These are phyloP conservation scores for Himalopsyche japonica DNA, from an alignment of 2,888 invertebrate species.

Conservation along the genomic window DNA sequence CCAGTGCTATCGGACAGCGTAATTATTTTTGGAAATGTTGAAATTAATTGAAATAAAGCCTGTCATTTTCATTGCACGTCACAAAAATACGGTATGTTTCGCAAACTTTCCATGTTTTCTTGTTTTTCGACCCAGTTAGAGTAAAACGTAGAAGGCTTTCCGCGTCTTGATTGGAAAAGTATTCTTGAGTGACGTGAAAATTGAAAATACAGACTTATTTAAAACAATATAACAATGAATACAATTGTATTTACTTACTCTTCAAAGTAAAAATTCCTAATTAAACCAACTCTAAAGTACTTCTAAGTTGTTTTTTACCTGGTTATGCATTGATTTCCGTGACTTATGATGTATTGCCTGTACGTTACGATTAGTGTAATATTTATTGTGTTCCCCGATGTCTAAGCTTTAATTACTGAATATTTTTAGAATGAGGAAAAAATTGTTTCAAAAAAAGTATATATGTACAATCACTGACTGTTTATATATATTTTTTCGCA, in stretches of 20 bases:
- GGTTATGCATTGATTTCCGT: too few species aligned
- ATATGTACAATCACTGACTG: too few species aligned
- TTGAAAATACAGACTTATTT: not conserved
- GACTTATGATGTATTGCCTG: too few species aligned
- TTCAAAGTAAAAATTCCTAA: not conserved
- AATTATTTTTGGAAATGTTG: not conserved
- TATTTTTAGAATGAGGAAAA: too few species aligned
- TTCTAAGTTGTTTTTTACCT: too few species aligned
- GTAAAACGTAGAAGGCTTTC: not conserved
- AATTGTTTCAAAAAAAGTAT: too few species aligned
- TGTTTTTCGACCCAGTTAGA: not conserved
- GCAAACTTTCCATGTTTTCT: not conserved
- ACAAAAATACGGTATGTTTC: not conserved
- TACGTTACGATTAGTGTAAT: too few species aligned
- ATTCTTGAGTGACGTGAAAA: not conserved
- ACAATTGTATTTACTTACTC: not conserved
- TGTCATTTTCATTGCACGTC: not conserved
- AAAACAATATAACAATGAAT: not conserved
- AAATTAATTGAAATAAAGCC: not conserved
- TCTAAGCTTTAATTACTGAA: too few species aligned
- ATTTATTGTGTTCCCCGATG: too few species aligned
- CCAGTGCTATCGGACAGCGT: not conserved
- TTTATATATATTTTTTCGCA: too few species aligned
- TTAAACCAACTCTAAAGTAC: too few species aligned
- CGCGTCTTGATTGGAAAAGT: not conserved